Conservation (phyloP, 2,113 vertebrate species). For the Chamaea fasciata region DNA sequence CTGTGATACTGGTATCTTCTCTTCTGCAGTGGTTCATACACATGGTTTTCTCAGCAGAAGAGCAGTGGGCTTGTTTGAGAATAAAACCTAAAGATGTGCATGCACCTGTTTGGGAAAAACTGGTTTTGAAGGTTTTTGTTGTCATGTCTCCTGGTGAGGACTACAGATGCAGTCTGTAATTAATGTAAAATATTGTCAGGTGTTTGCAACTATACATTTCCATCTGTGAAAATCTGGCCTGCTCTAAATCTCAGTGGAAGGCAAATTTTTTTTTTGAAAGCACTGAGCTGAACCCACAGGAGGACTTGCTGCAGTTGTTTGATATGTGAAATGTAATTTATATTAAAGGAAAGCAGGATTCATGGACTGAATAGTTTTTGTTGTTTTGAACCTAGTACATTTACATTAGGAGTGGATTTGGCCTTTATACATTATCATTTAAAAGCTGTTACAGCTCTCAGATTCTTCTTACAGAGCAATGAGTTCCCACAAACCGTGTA, state of each 20-base stretch:
- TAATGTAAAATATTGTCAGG: neutral
- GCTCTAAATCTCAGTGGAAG: neutral
- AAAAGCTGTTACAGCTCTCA: neutral
- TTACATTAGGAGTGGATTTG: neutral
- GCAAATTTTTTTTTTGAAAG: neutral
- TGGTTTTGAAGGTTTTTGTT: neutral
- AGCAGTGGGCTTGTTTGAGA: neutral
- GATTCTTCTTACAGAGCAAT: neutral
- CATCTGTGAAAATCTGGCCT: neutral
- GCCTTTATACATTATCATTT: neutral
- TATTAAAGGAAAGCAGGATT: neutral
- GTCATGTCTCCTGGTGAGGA: neutral
- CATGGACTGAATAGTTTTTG: neutral
- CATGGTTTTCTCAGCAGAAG: neutral
- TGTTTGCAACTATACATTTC: neutral
- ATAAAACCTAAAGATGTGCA: neutral
- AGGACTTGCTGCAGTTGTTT: neutral
- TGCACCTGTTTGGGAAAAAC: neutral
- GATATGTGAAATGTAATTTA: neutral
- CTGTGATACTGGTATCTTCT: neutral
- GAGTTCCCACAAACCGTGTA: neutral
- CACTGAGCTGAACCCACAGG: neutral
- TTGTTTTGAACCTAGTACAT: neutral
- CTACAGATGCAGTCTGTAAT: neutral
- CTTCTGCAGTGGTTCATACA: neutral